Percentiles rank a stretch among this genome's conserved stretches.
Evolutionary conservation across 2,113 vertebrate species (phyloP).

Genomic region (Oenanthe melanoleuca): DNA sequence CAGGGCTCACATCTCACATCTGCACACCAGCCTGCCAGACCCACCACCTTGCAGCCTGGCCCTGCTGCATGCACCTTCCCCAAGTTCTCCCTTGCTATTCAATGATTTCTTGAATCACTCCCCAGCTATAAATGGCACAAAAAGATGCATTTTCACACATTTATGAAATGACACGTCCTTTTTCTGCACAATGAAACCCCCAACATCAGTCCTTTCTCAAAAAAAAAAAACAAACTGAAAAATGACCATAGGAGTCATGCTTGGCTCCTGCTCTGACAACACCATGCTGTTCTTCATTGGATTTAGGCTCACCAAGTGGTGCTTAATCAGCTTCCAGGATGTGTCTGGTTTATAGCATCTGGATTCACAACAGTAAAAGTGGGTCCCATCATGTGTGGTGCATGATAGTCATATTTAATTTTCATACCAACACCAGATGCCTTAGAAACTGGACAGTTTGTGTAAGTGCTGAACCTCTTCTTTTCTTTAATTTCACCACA

Average conservation of each 20-base stretch:
- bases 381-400: not conserved
- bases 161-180: not conserved
- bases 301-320: constrained; percentile 1
- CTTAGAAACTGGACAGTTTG: constrained; percentile 50
- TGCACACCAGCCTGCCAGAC: constrained; percentile 25
- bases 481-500: constrained; percentile 54
- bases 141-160: not conserved
- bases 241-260: not conserved
- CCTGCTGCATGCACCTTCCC: not conserved
- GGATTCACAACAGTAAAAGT: constrained; percentile 9
- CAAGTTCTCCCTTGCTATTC: not conserved
- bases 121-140: not conserved
- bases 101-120: not conserved
- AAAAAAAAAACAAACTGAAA: not conserved
- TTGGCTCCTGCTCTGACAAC: not conserved
- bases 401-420: constrained; percentile 33
- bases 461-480: not conserved
- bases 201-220: not conserved
- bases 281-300: not conserved
- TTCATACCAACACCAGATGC: constrained; percentile 28
- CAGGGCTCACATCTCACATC: not conserved
- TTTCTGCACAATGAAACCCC: not conserved
- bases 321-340: constrained; percentile 46
- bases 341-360: constrained; percentile 48
- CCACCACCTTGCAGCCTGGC: not conserved